Conservation (phyloP, 2,888 invertebrate genomes). For the Ypsolopha sequella region DNA sequence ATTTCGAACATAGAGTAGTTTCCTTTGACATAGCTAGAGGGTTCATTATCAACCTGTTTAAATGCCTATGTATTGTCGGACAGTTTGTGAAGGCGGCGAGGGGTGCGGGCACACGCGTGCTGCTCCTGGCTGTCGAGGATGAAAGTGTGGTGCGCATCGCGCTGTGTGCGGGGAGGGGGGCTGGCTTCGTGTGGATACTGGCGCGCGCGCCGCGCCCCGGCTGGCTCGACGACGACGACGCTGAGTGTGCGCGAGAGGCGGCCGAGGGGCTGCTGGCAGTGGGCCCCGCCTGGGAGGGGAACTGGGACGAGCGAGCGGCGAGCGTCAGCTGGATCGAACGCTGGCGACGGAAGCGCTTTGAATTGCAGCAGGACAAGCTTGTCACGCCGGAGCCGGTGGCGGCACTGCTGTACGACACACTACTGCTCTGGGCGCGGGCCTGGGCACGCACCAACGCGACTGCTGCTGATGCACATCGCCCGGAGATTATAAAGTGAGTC, state of each 20-base stretch:
- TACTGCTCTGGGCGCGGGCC: constrained; percentile 40
- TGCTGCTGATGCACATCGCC: constrained; percentile 36
- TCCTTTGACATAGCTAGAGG: too few relatives aligned
- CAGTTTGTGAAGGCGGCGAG: constrained; percentile 41
- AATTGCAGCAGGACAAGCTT: constrained; percentile 10
- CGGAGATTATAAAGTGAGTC: constrained; percentile 24
- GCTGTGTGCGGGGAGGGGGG: constrained; percentile 81
- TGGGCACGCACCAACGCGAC: constrained; percentile 25
- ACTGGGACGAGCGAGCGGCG: not conserved
- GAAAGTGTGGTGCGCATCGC: constrained; percentile 78
- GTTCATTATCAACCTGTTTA: too few relatives aligned
- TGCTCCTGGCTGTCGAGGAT: constrained; percentile 85
- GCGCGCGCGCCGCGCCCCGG: constrained; percentile 77
- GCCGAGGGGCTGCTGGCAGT: constrained; percentile 10
- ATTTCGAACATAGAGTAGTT: too few relatives aligned
- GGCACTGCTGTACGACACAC: constrained; percentile 44
- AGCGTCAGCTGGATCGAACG: constrained; percentile 17
- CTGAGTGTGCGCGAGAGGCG: constrained; percentile 38
- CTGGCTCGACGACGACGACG: constrained; percentile 78
- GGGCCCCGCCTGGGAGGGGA: not conserved
- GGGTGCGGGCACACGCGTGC: constrained; percentile 73
- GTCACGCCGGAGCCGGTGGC: constrained; percentile 23
- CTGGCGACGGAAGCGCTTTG: constrained; percentile 7
- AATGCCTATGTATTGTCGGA: not conserved
- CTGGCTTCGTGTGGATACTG: constrained; percentile 88